Evolutionary conservation across 2,888 invertebrate species (phyloP).

Genomic region (Eumerus sabulonum): DNA sequence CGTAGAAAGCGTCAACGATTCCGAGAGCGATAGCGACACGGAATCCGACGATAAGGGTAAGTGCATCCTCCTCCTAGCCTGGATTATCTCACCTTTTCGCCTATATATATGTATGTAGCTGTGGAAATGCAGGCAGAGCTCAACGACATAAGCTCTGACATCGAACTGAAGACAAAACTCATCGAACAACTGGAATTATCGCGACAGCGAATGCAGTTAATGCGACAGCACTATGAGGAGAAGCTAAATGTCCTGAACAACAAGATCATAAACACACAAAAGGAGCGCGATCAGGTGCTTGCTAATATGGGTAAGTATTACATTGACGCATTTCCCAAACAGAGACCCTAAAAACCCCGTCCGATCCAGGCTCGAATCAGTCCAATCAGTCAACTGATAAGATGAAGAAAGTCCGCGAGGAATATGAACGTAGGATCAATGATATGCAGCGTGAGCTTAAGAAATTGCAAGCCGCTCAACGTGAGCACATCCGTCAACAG

Average conservation of each 20-base stretch:
- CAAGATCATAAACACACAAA: constrained; percentile 92
- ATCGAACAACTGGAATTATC: constrained; percentile 96
- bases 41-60: constrained; percentile 82
- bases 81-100: neutral
- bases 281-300: constrained; percentile 93
- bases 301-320: constrained; percentile 78
- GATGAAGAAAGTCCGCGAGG: constrained; percentile 89
- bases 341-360: neutral
- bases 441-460: constrained; percentile 92
- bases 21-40: constrained; percentile 81
- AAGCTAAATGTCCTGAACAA: constrained; percentile 90
- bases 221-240: constrained; percentile 95
- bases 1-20: constrained; percentile 80
- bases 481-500: constrained; percentile 92
- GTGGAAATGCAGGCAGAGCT: constrained; percentile 87
- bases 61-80: neutral
- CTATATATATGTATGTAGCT: too few species aligned
- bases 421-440: constrained; percentile 91
- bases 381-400: constrained; percentile 80
- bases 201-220: constrained; percentile 89
- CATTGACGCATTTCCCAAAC: neutral
- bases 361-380: constrained; percentile 66
- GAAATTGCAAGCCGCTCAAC: constrained; percentile 90
- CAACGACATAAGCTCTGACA: constrained; percentile 93
- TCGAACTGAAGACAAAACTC: constrained; percentile 95